A percentile compares a stretch with the other conserved stretches of the same genome.
phyloP scores from a whole-genome alignment of 2,888 invertebrate genomes.

The Agrypnus murinus region DNA sequence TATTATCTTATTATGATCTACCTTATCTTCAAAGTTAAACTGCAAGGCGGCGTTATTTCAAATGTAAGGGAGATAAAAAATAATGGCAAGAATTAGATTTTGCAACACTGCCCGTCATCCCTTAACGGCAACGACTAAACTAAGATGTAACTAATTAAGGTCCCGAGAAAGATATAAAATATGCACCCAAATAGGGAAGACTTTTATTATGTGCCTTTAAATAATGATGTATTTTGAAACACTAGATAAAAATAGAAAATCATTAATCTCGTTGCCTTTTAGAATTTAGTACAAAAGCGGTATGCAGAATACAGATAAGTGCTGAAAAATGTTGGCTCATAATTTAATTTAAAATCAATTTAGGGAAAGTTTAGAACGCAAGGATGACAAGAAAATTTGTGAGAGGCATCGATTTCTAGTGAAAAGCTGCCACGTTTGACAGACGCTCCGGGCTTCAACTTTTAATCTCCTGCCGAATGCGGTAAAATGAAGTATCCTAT shows the following conservation, averaged over 20 bases:
- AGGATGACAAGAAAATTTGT: slow-evolving; percentile 65
- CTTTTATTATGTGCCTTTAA: slow-evolving; percentile 6
- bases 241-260: slow-evolving; percentile 42
- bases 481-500: slow-evolving; percentile 57
- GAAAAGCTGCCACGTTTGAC: slow-evolving; percentile 45
- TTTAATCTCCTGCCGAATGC: slow-evolving; percentile 57
- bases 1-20: slow-evolving; percentile 35
- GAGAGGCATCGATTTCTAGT: slow-evolving; percentile 62
- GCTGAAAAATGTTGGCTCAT: slow-evolving; percentile 67
- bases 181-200: slow-evolving; percentile 1
- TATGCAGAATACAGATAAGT: slow-evolving; percentile 67
- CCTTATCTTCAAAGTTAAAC: slow-evolving; percentile 13
- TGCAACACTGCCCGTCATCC: not conserved
- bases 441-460: slow-evolving; percentile 46
- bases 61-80: slow-evolving; percentile 18
- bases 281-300: slow-evolving; percentile 53
- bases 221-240: slow-evolving; percentile 39
- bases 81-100: slow-evolving; percentile 4
- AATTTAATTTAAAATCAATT: slow-evolving; percentile 69
- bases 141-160: slow-evolving; percentile 8
- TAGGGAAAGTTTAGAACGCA: slow-evolving; percentile 62
- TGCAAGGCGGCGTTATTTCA: slow-evolving; percentile 12
- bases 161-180: slow-evolving; percentile 16
- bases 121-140: not conserved
- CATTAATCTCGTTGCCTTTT: slow-evolving; percentile 58